Conservation (phyloP, 2,888 invertebrate genomes). For the Drosophila sordidula region DNA sequence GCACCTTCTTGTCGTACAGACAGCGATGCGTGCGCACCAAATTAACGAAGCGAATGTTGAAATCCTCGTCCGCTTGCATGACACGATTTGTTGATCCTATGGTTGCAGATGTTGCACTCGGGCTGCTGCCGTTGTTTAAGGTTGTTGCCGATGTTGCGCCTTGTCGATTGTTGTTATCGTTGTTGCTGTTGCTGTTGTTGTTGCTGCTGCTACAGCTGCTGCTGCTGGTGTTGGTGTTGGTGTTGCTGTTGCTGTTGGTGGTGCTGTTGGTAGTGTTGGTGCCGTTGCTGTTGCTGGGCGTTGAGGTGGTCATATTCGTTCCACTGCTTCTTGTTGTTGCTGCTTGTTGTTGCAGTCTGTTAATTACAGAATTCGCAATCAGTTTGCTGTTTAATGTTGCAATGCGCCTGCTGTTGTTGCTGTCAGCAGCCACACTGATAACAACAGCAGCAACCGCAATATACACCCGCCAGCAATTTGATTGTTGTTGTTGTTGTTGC, state of each 20-base stretch:
- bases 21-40: conserved; percentile 86
- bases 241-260: conserved; percentile 35
- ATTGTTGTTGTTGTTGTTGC: conserved; percentile 14
- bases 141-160: conserved; percentile 27
- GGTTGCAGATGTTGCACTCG: conserved; percentile 40
- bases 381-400: conserved; percentile 56
- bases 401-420: conserved; percentile 26
- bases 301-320: conserved; percentile 72
- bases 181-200: conserved; percentile 9
- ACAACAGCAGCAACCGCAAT: conserved; percentile 38
- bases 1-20: conserved; percentile 85
- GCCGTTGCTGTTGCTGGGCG: conserved; percentile 56
- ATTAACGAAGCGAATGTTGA: conserved; percentile 86
- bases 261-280: conserved; percentile 45
- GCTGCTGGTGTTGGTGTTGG: conserved; percentile 28
- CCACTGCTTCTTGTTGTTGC: conserved; percentile 35
- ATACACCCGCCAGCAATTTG: conserved; percentile 22
- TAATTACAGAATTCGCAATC: conserved; percentile 55
- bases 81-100: conserved; percentile 75
- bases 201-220: conserved; percentile 23
- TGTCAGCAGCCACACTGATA: conserved; percentile 36
- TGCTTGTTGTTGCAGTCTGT: conserved; percentile 47
- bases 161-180: conserved; percentile 31
- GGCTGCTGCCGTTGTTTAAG: conserved; percentile 46
- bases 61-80: conserved; percentile 85